phyloP scores from a whole-genome alignment of 2,113 vertebrate genomes.

The Ahaetulla prasina region DNA sequence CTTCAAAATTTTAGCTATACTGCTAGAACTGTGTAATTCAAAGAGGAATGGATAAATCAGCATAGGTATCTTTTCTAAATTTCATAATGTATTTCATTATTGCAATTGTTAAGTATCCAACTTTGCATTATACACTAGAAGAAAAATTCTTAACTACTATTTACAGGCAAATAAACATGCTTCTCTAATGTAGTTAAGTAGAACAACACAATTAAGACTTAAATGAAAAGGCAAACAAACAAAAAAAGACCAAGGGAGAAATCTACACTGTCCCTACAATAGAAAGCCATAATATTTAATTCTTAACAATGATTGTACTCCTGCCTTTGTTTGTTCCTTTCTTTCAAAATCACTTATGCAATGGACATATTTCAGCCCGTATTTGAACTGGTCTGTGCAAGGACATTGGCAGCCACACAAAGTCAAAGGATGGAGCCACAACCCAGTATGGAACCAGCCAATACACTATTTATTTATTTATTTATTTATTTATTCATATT shows the following conservation, averaged over 20 bases:
- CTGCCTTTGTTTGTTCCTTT: neutral
- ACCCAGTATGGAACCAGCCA: neutral
- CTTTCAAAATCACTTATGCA: neutral
- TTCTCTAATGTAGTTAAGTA: neutral
- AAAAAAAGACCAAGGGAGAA: neutral
- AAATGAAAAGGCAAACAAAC: neutral
- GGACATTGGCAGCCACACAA: neutral
- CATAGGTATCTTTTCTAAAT: neutral
- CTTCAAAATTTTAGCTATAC: neutral
- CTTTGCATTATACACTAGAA: neutral
- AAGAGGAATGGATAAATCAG: neutral
- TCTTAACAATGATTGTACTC: neutral
- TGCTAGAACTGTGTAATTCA: neutral
- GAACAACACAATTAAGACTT: neutral
- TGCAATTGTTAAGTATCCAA: neutral
- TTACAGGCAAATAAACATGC: neutral
- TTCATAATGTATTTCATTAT: neutral
- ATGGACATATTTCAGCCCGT: neutral
- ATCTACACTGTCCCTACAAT: neutral
- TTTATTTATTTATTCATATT: no score
- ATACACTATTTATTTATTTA: no score
- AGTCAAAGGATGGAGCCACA: neutral
- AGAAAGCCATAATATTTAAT: neutral
- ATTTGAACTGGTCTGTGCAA: neutral
- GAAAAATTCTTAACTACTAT: neutral